phyloP scores from a whole-genome alignment of 1,140 invertebrate species.

The Pygmarrhopalites habei region DNA sequence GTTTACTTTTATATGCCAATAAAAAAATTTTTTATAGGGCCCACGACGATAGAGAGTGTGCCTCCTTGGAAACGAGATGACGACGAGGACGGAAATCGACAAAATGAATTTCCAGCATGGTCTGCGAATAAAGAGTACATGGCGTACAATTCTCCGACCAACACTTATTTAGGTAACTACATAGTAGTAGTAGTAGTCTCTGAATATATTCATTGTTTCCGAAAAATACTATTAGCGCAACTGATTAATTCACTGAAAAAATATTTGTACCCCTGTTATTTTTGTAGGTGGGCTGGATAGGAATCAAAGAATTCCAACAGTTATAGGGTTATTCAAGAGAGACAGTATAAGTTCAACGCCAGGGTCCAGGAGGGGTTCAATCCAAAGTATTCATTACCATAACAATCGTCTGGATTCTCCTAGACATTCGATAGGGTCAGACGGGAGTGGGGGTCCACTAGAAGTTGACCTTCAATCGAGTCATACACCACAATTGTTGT shows the following conservation, averaged over 20 bases:
- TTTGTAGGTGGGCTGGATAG: slow-evolving; percentile 24
- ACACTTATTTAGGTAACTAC: slow-evolving; percentile 74
- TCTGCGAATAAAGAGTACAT: slow-evolving; percentile 86
- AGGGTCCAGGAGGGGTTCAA: slow-evolving; percentile 35
- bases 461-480: slow-evolving; percentile 6
- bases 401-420: slow-evolving; percentile 27
- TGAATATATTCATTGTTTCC: too few species aligned
- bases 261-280: not conserved
- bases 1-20: not conserved
- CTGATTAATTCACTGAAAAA: too few species aligned
- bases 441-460: slow-evolving; percentile 6
- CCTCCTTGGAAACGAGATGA: slow-evolving; percentile 82
- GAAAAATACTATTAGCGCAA: too few species aligned
- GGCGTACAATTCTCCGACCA: slow-evolving; percentile 81
- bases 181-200: not conserved
- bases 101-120: slow-evolving; percentile 84
- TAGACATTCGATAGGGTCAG: slow-evolving; percentile 35
- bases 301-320: slow-evolving; percentile 34
- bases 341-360: slow-evolving; percentile 32
- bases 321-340: slow-evolving; percentile 40
- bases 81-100: slow-evolving; percentile 53
- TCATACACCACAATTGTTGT: slow-evolving; percentile 7
- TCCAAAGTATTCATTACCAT: slow-evolving; percentile 28
- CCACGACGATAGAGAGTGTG: slow-evolving; percentile 71
- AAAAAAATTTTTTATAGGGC: not conserved